phyloP scores from a whole-genome alignment of 2,797 vertebrate species.

The Acridotheres tristis region DNA sequence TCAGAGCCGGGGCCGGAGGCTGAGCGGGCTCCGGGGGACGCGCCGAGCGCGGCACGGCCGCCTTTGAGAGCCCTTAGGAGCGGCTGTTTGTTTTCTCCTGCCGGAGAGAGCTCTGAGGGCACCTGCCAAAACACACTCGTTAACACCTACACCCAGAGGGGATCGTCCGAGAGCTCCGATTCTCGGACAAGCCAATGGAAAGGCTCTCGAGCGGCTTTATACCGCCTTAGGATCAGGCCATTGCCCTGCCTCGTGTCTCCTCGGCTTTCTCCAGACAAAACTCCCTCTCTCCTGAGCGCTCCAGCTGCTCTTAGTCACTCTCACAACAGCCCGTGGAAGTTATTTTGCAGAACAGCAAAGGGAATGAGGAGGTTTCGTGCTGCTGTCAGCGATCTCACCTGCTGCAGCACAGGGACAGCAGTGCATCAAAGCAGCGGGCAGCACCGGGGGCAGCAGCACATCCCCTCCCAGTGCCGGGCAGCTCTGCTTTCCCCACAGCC shows the following conservation, averaged over 20 bases:
- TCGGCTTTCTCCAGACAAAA: background rate
- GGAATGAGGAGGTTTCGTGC: background rate
- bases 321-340: background rate
- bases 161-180: background rate
- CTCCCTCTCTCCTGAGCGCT: background rate
- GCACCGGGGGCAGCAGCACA: background rate
- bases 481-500: background rate
- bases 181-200: background rate
- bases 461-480: background rate
- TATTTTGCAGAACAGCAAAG: background rate
- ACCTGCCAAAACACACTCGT: slow-evolving; percentile 42
- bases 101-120: background rate
- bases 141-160: background rate
- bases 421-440: background rate
- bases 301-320: slow-evolving; percentile 31
- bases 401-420: background rate
- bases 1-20: background rate
- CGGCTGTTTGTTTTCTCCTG: background rate
- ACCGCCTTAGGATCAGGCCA: slow-evolving; percentile 32
- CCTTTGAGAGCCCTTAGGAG: background rate
- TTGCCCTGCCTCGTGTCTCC: background rate
- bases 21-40: background rate
- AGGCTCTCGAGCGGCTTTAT: background rate
- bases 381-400: background rate
- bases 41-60: background rate